Conservation (phyloP, 2,113 vertebrate genomes). For the Lethenteron camtschaticum region DNA sequence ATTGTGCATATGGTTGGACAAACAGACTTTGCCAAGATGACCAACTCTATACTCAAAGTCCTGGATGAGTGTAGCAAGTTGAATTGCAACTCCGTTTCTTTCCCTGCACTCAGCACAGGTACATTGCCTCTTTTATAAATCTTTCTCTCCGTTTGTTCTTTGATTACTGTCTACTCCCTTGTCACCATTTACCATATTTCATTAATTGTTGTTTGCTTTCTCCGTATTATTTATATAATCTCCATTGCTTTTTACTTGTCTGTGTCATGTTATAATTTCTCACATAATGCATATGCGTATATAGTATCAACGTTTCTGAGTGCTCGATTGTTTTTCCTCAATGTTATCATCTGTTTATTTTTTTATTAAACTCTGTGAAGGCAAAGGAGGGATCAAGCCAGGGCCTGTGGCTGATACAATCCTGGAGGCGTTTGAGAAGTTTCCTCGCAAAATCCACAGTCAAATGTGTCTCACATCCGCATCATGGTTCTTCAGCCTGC, state of each 20-base stretch:
- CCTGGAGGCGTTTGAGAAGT: too few relatives aligned
- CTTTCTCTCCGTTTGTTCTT: not conserved
- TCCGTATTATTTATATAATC: not conserved
- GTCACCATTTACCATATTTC: not conserved
- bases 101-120: slow-evolving; percentile 3
- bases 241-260: not conserved
- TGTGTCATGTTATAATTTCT: not conserved
- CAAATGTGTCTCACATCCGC: too few relatives aligned
- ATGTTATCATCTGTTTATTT: too few relatives aligned
- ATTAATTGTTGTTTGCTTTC: not conserved
- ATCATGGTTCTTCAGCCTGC: too few relatives aligned
- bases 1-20: slow-evolving; percentile 2
- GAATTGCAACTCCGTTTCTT: not conserved
- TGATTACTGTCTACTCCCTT: not conserved
- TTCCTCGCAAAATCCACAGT: too few relatives aligned
- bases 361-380: too few relatives aligned
- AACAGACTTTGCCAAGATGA: slow-evolving; percentile 1
- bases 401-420: too few relatives aligned
- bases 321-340: too few relatives aligned
- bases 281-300: too few relatives aligned
- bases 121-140: not conserved
- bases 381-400: too few relatives aligned
- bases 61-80: slow-evolving; percentile 2
- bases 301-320: too few relatives aligned
- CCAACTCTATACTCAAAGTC: not conserved